Percentiles rank a stretch among this genome's conserved stretches.
Conservation (phyloP, 2,113 vertebrate genomes). For the Puffinus mauretanicus region DNA sequence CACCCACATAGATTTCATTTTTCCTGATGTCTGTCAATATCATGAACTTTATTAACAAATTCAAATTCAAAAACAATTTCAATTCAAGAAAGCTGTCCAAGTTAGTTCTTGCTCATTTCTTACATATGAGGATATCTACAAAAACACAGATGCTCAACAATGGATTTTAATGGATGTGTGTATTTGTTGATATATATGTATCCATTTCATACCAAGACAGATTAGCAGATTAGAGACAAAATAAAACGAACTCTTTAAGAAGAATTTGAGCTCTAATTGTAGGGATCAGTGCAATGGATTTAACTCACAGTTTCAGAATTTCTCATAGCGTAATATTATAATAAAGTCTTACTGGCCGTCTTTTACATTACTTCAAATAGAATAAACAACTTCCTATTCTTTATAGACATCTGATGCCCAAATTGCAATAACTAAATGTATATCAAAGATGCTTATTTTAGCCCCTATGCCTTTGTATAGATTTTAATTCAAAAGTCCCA, state of each 20-base stretch:
- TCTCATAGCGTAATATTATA: background rate
- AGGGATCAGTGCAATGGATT: constrained; percentile 33
- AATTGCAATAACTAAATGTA: background rate
- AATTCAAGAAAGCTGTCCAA: constrained; percentile 61
- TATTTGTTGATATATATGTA: constrained; percentile 14
- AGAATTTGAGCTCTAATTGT: constrained; percentile 2
- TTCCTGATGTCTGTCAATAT: constrained; percentile 44
- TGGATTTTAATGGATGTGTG: background rate
- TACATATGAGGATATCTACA: constrained; percentile 55
- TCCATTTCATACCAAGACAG: constrained; percentile 9
- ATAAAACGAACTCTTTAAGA: constrained; percentile 4
- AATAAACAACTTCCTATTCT: background rate
- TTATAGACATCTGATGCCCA: background rate
- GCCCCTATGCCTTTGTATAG: background rate
- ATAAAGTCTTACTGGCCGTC: background rate
- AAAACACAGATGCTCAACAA: constrained; percentile 55
- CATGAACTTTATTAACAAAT: constrained; percentile 67
- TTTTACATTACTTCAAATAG: background rate
- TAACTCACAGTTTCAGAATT: constrained; percentile 42
- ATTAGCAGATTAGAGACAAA: constrained; percentile 7
- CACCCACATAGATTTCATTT: constrained; percentile 42
- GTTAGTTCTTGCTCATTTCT: constrained; percentile 46
- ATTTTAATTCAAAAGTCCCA: constrained; percentile 41
- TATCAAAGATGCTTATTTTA: constrained; percentile 25
- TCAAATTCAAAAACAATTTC: constrained; percentile 56